Conservation (phyloP, 2,797 vertebrate species). For the Ataeniobius toweri region DNA sequence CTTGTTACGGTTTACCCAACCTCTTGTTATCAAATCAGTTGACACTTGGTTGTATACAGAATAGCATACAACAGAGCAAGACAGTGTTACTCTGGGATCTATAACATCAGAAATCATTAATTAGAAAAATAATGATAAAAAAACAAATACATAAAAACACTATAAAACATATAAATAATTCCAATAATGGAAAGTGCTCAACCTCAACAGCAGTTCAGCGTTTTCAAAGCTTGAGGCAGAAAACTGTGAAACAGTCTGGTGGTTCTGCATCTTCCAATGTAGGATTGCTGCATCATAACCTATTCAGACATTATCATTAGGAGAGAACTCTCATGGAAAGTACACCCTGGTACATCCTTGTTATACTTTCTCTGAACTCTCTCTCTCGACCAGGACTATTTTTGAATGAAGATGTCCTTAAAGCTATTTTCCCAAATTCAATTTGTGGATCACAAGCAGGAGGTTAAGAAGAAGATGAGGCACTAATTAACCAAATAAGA, state of each 20-base stretch:
- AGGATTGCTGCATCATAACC: background rate
- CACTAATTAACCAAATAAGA: background rate
- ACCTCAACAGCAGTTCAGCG: background rate
- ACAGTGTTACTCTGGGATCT: background rate
- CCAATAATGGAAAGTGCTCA: background rate
- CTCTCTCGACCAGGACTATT: background rate
- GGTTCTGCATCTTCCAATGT: background rate
- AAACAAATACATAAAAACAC: background rate
- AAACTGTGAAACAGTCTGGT: background rate
- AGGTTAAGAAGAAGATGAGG: constrained; percentile 1
- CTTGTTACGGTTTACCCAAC: background rate
- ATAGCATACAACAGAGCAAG: background rate
- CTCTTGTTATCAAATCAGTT: background rate
- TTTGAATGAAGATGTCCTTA: background rate
- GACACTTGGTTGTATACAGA: background rate
- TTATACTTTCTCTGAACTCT: background rate
- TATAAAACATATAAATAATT: background rate
- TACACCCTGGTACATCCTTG: too few species aligned
- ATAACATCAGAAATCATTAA: background rate
- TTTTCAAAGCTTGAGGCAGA: background rate
- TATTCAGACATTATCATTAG: background rate
- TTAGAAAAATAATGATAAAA: background rate
- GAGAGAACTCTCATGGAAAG: background rate
- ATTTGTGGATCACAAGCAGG: background rate
- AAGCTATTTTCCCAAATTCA: background rate